Percentiles rank a stretch among this genome's conserved stretches.
Conservation (phyloP, 2,888 invertebrate species). For the Sarcophaga caerulescens region DNA sequence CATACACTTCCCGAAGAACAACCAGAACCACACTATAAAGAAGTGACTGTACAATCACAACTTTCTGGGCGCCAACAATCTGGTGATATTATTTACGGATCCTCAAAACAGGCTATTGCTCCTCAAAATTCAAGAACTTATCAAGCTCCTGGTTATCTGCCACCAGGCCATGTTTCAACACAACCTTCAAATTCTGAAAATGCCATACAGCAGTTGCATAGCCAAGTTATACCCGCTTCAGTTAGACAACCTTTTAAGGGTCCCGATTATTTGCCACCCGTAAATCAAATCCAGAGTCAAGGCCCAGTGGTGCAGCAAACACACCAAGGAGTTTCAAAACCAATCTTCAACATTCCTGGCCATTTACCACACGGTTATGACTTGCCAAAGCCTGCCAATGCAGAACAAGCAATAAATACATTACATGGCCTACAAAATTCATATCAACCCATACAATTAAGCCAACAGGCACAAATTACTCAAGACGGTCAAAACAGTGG, state of each 20-base stretch:
- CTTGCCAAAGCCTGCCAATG: not conserved
- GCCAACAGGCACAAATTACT: too few relatives aligned
- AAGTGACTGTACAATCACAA: not conserved
- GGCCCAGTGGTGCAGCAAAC: not conserved
- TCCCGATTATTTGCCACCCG: conserved; percentile 30
- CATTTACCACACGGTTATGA: not conserved
- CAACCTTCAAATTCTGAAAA: not conserved
- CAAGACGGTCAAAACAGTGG: not conserved
- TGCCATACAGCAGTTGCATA: not conserved
- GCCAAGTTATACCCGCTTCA: not conserved
- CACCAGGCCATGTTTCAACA: not conserved
- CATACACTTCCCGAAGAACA: not conserved
- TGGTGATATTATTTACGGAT: conserved; percentile 15
- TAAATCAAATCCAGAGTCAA: not conserved
- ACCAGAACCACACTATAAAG: not conserved
- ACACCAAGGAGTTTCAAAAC: too few relatives aligned
- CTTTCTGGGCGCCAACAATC: not conserved
- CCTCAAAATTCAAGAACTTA: not conserved
- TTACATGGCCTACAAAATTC: not conserved
- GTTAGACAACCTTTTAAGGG: conserved; percentile 8
- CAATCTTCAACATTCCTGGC: not conserved
- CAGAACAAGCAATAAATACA: not conserved
- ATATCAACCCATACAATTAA: not conserved
- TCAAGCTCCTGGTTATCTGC: not conserved
- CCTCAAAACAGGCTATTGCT: conserved; percentile 6